Base-by-base conservation (phyloP, 2,113 vertebrate genomes). In the Tragelaphus strepsiceros region DNA sequence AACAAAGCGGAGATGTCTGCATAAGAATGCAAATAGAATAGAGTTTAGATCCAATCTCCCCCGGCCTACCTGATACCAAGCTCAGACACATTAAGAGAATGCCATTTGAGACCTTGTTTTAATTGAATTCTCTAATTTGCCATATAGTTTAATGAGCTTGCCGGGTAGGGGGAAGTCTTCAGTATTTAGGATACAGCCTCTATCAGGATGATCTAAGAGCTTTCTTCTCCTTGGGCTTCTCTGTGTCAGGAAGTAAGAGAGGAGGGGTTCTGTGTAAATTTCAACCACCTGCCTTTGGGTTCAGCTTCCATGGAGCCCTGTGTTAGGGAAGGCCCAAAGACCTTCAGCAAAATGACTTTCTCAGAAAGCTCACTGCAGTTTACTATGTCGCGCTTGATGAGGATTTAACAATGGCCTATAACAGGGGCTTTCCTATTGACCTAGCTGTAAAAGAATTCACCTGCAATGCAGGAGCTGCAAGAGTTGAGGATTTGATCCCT, bases 101-200 rank as follows among this genome's bases (percentile, higher is more conserved):
- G 24, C 49, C 77, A 56, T 95, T 93, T 96, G 92, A 95, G 94
- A 97, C 86, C 88, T 91, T 78, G 61, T 86, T 97, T 97, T 98
- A 98, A 98, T 97, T 98, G 88, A 53, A 95, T 97, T 97, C 94
- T 94, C 94, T 92, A 96, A 93, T 89, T 85, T 96, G 91, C 94
- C 28, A 22, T 91, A 96, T 96, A 94, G 59, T 95, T 21, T 96
- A 97, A 97, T 95, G 93, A 97, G 95, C 51, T 96, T 78, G 15
- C 10, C 0, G 7, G 39, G 15, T 0, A 3, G 39, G 15, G 10
- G n/a, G 7, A 28, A 21, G 80, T 62, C 71, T 77, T 89, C 35
- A 77, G 94, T 35, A 22, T 90, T 96, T 62, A 95, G 59, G 43
- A 62, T n/a, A 43, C 2, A 86, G 35, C 71, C 43, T 87, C 64